Percentiles rank a stretch among this genome's conserved stretches.
phyloP scores from a whole-genome alignment of 2,113 vertebrate species.

The Xiphias gladius region DNA sequence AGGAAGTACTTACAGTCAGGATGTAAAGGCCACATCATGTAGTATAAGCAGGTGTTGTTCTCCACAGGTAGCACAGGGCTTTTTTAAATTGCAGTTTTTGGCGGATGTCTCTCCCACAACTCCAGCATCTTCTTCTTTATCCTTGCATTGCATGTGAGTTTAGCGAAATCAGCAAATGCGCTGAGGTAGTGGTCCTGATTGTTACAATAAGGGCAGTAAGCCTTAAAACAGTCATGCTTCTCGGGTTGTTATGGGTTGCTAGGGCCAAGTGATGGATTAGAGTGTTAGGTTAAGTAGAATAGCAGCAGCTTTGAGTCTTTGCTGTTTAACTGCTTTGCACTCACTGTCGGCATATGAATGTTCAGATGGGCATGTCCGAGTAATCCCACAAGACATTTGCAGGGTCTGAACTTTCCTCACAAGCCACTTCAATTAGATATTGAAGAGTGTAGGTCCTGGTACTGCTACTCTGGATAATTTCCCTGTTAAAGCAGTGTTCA shows the following conservation, averaged over 20 bases:
- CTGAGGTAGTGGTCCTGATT: neutral
- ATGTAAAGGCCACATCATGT: neutral
- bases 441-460: neutral
- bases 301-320: neutral
- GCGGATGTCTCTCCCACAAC: neutral
- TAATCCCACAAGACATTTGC: neutral
- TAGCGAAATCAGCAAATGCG: neutral
- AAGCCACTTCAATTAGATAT: neutral
- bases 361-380: neutral
- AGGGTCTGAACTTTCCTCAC: neutral
- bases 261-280: too few relatives aligned
- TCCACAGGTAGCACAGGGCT: neutral
- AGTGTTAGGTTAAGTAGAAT: too few relatives aligned
- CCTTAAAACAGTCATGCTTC: too few relatives aligned
- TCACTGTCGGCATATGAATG: neutral
- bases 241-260: too few relatives aligned
- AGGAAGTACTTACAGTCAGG: neutral
- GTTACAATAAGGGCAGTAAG: neutral
- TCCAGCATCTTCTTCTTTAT: neutral
- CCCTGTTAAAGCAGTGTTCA: neutral
- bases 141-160: neutral
- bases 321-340: neutral
- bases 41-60: neutral
- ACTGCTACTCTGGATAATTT: slow-evolving; percentile 6
- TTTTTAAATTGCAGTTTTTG: neutral